Evolutionary conservation across 2,888 invertebrate genomes (phyloP).

Genomic region (Achlya flavicornis): DNA sequence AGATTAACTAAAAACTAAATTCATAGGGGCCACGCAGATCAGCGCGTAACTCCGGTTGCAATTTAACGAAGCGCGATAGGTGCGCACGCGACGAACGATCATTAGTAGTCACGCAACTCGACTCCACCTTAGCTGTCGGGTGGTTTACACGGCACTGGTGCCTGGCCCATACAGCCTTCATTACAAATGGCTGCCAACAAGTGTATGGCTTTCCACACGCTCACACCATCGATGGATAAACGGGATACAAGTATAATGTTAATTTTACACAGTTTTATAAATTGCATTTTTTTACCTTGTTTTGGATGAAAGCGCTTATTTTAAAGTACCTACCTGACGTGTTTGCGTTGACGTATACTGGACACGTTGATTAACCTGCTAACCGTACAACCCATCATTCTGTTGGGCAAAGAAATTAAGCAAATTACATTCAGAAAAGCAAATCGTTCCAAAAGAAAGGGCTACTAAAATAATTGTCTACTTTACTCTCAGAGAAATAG

Average conservation of each 20-base stretch:
- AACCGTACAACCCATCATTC: constrained; percentile 59
- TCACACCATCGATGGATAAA: constrained; percentile 22
- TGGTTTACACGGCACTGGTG: constrained; percentile 27
- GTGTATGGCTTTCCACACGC: constrained; percentile 61
- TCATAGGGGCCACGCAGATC: constrained; percentile 37
- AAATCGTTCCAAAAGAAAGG: constrained; percentile 82
- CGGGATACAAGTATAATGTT: constrained; percentile 21
- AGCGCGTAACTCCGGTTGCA: constrained; percentile 65
- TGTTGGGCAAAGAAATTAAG: constrained; percentile 78
- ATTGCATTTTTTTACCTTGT: not conserved
- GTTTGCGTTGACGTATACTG: constrained; percentile 25
- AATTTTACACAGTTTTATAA: constrained; percentile 19
- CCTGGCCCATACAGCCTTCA: constrained; percentile 37
- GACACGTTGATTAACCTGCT: constrained; percentile 39
- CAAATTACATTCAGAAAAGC: constrained; percentile 79
- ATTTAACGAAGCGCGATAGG: constrained; percentile 69
- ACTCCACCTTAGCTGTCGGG: constrained; percentile 38
- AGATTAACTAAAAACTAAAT: constrained; percentile 48
- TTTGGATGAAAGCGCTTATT: not conserved
- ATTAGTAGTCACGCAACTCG: constrained; percentile 78
- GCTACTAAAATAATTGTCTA: constrained; percentile 83
- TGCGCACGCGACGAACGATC: constrained; percentile 76
- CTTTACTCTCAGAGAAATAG: constrained; percentile 83
- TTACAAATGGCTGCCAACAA: constrained; percentile 57
- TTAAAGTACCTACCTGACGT: no score